Percentiles rank a stretch among this genome's conserved stretches.
Evolutionary conservation across 2,888 invertebrate species (phyloP).

Genomic region (Willowsia nigromaculata): DNA sequence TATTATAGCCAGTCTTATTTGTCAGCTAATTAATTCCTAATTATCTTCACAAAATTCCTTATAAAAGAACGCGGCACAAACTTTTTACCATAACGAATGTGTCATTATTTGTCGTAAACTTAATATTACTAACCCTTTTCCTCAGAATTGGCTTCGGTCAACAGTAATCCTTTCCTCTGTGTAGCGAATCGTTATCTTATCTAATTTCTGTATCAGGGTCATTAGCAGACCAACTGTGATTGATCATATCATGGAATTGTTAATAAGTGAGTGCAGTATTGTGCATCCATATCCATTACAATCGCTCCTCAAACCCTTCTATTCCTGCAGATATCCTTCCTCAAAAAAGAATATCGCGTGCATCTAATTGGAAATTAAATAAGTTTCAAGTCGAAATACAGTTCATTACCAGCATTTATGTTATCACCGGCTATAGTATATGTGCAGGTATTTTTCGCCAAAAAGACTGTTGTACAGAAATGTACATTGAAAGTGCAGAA

Average conservation of each 20-base stretch:
- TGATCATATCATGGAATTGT: not conserved
- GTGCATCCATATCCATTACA: not conserved
- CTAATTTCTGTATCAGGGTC: slow-evolving; percentile 64
- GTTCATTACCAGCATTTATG: not conserved
- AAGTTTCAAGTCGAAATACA: too few relatives aligned
- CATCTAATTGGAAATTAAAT: not conserved
- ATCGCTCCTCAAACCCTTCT: not conserved
- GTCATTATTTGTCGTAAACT: too few relatives aligned
- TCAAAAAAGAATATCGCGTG: not conserved
- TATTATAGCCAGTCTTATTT: not conserved
- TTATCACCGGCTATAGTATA: not conserved
- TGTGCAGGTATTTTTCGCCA: not conserved
- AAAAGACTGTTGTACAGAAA: not conserved
- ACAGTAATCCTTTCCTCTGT: too few relatives aligned
- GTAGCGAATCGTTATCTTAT: slow-evolving; percentile 41
- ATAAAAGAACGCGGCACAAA: too few relatives aligned
- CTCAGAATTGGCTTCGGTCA: too few relatives aligned
- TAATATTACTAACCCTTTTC: too few relatives aligned
- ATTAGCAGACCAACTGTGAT: slow-evolving; percentile 41
- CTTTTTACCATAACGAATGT: too few relatives aligned
- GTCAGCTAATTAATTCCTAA: not conserved
- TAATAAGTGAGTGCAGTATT: not conserved
- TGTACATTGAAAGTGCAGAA: not conserved
- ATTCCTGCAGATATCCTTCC: not conserved
- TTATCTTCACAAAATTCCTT: not conserved